phyloP scores from a whole-genome alignment of 2,888 invertebrate genomes.

The Tipula unca region DNA sequence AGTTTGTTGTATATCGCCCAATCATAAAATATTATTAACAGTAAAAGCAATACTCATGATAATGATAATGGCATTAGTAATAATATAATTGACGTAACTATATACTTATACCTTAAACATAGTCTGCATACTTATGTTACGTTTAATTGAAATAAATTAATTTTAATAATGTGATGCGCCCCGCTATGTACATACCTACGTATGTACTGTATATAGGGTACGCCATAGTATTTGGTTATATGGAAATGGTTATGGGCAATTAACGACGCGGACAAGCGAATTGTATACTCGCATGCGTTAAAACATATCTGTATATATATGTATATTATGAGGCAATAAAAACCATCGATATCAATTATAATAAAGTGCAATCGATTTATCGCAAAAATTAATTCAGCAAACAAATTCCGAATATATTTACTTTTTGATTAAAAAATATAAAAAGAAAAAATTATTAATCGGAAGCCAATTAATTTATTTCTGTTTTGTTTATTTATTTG shows the following conservation, averaged over 20 bases:
- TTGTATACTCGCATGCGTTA: background rate
- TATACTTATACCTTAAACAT: background rate
- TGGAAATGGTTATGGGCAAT: background rate
- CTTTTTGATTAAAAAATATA: background rate
- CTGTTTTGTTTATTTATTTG: background rate
- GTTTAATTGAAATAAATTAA: background rate
- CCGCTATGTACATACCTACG: background rate
- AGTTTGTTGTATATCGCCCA: background rate
- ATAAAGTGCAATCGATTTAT: background rate
- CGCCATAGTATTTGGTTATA: too few relatives aligned
- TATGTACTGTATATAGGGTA: too few relatives aligned
- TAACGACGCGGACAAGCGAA: background rate
- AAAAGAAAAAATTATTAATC: background rate
- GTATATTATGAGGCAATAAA: background rate
- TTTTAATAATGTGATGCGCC: background rate
- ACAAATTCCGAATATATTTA: background rate
- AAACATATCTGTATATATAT: background rate
- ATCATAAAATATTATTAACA: background rate
- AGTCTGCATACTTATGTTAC: background rate
- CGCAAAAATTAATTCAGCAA: background rate
- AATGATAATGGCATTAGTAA: background rate
- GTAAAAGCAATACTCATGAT: background rate
- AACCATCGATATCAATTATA: background rate
- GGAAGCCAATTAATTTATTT: slow-evolving; percentile 8
- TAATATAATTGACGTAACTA: background rate